phyloP scores from a whole-genome alignment of 2,888 invertebrate genomes.

The Stenotaenia linearis region DNA sequence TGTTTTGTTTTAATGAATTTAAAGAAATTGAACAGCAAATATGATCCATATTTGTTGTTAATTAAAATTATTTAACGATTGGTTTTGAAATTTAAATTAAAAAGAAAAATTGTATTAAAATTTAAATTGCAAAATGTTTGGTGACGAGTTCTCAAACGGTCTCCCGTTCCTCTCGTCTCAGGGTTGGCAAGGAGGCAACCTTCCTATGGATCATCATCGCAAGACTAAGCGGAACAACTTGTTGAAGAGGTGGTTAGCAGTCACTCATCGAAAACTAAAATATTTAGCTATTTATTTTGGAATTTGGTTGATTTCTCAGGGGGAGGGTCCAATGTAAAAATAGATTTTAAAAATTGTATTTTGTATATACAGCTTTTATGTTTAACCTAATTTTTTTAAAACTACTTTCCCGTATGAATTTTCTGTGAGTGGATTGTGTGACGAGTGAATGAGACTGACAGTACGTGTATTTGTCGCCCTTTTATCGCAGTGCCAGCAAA shows the following conservation, averaged over 20 bases:
- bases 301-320: background rate
- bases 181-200: slow-evolving; percentile 37
- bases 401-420: background rate
- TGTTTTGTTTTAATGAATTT: slow-evolving; percentile 18
- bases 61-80: background rate
- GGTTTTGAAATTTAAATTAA: background rate
- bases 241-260: slow-evolving; percentile 36
- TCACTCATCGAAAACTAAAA: background rate
- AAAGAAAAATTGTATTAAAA: background rate
- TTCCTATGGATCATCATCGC: slow-evolving; percentile 32
- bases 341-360: background rate
- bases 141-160: slow-evolving; percentile 36
- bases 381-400: background rate
- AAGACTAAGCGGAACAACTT: slow-evolving; percentile 34
- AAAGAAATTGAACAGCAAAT: background rate
- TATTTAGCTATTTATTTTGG: background rate
- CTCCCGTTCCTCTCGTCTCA: slow-evolving; percentile 38
- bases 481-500: slow-evolving; percentile 21
- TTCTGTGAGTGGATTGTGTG: background rate
- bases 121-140: background rate
- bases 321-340: background rate
- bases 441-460: background rate
- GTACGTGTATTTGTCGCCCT: background rate
- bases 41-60: background rate
- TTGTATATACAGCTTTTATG: background rate